Evolutionary conservation across 2,113 vertebrate genomes (phyloP).

Genomic region (Fukomys damarensis): DNA sequence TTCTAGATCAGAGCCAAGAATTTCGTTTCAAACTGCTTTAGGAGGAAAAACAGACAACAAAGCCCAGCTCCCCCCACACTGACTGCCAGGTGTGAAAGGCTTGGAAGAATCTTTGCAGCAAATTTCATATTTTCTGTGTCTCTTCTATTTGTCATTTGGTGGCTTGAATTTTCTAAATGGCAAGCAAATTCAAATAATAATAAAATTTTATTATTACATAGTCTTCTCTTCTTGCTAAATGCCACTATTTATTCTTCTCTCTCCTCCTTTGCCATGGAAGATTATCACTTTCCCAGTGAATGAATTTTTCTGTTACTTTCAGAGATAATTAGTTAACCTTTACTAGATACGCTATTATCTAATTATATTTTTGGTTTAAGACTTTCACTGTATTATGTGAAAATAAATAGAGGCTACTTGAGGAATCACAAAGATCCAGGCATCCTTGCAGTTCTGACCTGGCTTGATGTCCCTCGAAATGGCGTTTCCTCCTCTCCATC

Average conservation of each 20-base stretch:
- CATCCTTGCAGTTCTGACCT: not conserved
- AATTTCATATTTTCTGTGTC: not conserved
- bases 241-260: not conserved
- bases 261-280: not conserved
- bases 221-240: slow-evolving; percentile 9
- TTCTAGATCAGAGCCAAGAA: slow-evolving; percentile 33
- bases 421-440: not conserved
- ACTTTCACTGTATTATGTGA: not conserved
- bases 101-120: not conserved
- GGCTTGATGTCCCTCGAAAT: not conserved
- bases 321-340: not conserved
- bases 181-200: not conserved
- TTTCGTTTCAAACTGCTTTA: slow-evolving; percentile 40
- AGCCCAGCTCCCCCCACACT: not conserved
- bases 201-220: not conserved
- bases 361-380: not conserved
- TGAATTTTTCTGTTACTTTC: not conserved
- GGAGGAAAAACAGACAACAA: slow-evolving; percentile 43
- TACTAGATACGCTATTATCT: not conserved
- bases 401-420: not conserved
- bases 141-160: not conserved
- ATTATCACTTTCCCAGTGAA: not conserved
- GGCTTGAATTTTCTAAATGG: not conserved
- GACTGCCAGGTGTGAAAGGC: not conserved
- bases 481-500: not conserved